Evolutionary conservation across 2,888 invertebrate genomes (phyloP).

Genomic region (Cheilosia impressa): DNA sequence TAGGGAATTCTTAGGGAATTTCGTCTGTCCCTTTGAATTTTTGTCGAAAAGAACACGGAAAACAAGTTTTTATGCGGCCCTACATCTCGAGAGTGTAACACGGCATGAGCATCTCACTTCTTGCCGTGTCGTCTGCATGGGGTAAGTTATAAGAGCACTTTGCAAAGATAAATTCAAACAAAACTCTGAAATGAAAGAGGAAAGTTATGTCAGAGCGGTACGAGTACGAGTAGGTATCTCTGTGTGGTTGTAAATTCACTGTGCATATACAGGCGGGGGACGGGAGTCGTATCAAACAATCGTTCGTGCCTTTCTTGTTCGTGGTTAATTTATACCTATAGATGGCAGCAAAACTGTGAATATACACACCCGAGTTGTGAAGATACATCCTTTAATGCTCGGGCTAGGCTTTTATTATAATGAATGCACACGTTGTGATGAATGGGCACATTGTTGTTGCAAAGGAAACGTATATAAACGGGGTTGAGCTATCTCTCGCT

Average conservation of each 20-base stretch:
- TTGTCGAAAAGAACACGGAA: conserved; percentile 45
- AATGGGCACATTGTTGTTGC: conserved; percentile 33
- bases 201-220: conserved; percentile 5
- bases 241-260: not conserved
- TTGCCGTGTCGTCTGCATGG: conserved; percentile 58
- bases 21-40: conserved; percentile 47
- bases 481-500: conserved; percentile 6
- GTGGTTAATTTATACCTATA: conserved; percentile 70
- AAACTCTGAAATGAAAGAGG: conserved; percentile 47
- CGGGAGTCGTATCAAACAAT: conserved; percentile 49
- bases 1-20: not conserved
- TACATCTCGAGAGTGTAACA: conserved; percentile 60
- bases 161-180: conserved; percentile 67
- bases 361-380: conserved; percentile 44
- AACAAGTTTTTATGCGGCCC: conserved; percentile 56
- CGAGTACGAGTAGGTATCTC: too few species aligned
- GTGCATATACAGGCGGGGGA: not conserved
- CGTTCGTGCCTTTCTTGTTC: conserved; percentile 51
- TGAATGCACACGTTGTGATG: conserved; percentile 67
- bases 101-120: conserved; percentile 27
- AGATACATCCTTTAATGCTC: not conserved
- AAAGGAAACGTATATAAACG: conserved; percentile 16
- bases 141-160: conserved; percentile 71
- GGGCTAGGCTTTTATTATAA: conserved; percentile 67
- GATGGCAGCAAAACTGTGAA: conserved; percentile 38